Base-by-base conservation (phyloP, 2,113 vertebrate genomes). In the Rattus norvegicus region DNA sequence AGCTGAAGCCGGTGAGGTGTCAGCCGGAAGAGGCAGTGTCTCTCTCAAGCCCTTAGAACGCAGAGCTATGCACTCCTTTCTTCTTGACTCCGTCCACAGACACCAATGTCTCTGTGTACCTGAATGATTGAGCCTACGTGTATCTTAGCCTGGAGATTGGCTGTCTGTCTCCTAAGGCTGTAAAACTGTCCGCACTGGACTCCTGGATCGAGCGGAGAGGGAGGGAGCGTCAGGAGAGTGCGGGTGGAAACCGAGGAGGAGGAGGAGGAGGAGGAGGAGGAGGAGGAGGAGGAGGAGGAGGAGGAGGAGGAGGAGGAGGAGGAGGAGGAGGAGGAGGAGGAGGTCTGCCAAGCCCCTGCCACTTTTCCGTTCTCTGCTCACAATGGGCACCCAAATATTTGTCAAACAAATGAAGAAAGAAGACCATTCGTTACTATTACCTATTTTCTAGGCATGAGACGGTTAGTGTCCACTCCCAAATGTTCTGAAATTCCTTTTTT, bases 381-480 rank as follows among this genome's bases (percentile, higher is more conserved):
- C 39, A 43, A 63, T 16, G 36, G 84, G 17, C 84, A 33, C 39
- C 20, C 83, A 67, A 65, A 67, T 47, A 67, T 67, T 85, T 86
- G 39, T 3, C 84, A 67, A 91, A 90, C 33, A 91, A 86, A 70
- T 63, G 28, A 86, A 43, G 3, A 43, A 43, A 43, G 30, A 67
- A 76, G 59, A 75, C 28, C 59, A 20, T 65, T 84, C 33, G 61
- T 47, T 30, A 12, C 39, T 47, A 10, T 65, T 14, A 85, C 14
- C 59, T 20, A 14, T 79, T 24, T 56, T 16, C 2, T 17, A 52
- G 20, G 39, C 19, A 7, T 3, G 9, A 90, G 80, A 24, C 17
- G 0, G 1, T 13, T 26, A 52, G 22, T 0, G 2, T 26, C 86
- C 22, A 19, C 33, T 39, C 1, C 0, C 3, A 24, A 52, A 0